phyloP scores from a whole-genome alignment of 2,113 vertebrate genomes.

The Datnioides undecimradiatus region DNA sequence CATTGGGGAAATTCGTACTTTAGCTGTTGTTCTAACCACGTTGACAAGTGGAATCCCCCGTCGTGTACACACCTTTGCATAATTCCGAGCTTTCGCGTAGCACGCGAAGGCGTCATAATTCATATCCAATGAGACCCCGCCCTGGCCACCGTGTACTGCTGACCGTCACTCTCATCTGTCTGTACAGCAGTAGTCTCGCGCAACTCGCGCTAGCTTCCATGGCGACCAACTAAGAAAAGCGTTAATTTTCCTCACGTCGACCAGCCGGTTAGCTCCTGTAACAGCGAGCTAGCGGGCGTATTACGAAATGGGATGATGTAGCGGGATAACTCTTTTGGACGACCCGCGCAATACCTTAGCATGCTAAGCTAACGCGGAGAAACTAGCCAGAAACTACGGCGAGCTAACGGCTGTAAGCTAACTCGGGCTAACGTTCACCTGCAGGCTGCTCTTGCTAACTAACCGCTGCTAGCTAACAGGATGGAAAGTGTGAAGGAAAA shows the following conservation, averaged over 20 bases:
- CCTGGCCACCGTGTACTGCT: conserved; percentile 59
- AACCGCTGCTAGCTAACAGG: conserved; percentile 39
- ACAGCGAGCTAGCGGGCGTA: conserved; percentile 52
- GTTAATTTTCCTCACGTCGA: background rate
- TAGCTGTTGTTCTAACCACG: background rate
- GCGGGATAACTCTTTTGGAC: conserved; percentile 52
- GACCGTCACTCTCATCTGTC: conserved; percentile 47
- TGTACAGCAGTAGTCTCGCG: conserved; percentile 47
- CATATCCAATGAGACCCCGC: conserved; percentile 82
- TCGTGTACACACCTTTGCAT: rapidly evolving
- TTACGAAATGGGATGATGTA: conserved; percentile 68
- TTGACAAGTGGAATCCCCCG: background rate
- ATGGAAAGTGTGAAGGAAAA: conserved; percentile 77
- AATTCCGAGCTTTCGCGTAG: conserved; percentile 40
- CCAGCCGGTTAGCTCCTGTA: conserved; percentile 56
- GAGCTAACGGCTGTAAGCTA: conserved; percentile 64
- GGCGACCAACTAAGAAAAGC: conserved; percentile 43
- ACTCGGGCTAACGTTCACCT: conserved; percentile 67
- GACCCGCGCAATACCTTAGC: conserved; percentile 63
- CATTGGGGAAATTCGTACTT: background rate
- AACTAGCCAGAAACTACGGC: conserved; percentile 24
- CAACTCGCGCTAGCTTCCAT: conserved; percentile 47
- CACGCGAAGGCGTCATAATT: conserved; percentile 67
- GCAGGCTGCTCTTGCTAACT: conserved; percentile 53
- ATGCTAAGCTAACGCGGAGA: conserved; percentile 70